Evolutionary conservation across 2,888 invertebrate species (phyloP).

Genomic region (Caenorhabditis doughertyi): DNA sequence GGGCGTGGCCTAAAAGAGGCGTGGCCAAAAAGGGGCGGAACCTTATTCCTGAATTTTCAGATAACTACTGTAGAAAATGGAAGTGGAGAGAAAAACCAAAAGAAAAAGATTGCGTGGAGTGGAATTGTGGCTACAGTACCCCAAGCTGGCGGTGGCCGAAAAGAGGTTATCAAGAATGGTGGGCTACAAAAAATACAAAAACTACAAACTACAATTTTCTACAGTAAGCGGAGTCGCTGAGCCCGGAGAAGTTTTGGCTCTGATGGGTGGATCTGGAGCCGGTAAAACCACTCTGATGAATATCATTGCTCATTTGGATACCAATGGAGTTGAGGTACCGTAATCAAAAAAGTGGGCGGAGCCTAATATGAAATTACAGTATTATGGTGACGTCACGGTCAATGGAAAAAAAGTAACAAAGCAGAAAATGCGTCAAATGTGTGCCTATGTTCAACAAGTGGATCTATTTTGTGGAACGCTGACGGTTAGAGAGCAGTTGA

Average conservation of each 20-base stretch:
- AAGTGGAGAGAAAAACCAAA: slow-evolving; percentile 37
- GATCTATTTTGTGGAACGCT: slow-evolving; percentile 91
- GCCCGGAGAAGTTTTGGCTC: slow-evolving; percentile 75
- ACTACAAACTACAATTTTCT: slow-evolving; percentile 14
- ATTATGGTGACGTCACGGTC: slow-evolving; percentile 71
- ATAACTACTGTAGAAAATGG: slow-evolving; percentile 1
- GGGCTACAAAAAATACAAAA: slow-evolving; percentile 33
- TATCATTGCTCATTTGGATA: slow-evolving; percentile 88
- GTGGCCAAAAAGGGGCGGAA: background rate
- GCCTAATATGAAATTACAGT: slow-evolving; percentile 17
- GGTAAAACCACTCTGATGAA: slow-evolving; percentile 94
- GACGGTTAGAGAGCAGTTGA: slow-evolving; percentile 91
- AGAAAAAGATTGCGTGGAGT: slow-evolving; percentile 63
- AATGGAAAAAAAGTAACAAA: slow-evolving; percentile 72
- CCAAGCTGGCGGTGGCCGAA: slow-evolving; percentile 51
- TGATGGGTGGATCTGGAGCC: slow-evolving; percentile 87
- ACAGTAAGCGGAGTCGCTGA: slow-evolving; percentile 74
- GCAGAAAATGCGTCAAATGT: slow-evolving; percentile 86
- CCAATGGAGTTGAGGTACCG: slow-evolving; percentile 69
- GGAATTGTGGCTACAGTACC: slow-evolving; percentile 70
- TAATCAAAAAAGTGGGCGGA: background rate
- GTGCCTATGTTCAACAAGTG: slow-evolving; percentile 94
- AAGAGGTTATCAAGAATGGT: slow-evolving; percentile 64
- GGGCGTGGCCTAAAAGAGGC: background rate
- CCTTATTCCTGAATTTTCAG: slow-evolving; percentile 2